phyloP scores from a whole-genome alignment of 2,888 invertebrate genomes.

The Acrobasis consociella region DNA sequence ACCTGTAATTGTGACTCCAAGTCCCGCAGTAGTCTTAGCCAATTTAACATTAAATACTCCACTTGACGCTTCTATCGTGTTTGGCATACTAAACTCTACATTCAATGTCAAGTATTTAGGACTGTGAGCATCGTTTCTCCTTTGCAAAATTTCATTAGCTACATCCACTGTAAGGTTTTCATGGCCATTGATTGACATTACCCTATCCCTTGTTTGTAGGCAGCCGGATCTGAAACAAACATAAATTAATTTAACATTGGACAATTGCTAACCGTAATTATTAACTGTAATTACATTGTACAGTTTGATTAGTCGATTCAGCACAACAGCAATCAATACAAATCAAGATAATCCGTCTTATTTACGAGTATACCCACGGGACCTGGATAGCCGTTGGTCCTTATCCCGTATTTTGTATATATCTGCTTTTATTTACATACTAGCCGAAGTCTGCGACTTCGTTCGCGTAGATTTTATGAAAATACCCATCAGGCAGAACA shows the following conservation, averaged over 20 bases:
- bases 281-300: slow-evolving; percentile 3
- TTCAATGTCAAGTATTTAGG: slow-evolving; percentile 88
- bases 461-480: too few species aligned
- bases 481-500: too few species aligned
- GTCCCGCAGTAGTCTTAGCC: slow-evolving; percentile 89
- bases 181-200: slow-evolving; percentile 92
- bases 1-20: slow-evolving; percentile 96
- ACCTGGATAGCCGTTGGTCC: too few species aligned
- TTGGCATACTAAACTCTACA: slow-evolving; percentile 95
- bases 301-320: background rate
- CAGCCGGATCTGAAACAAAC: slow-evolving; percentile 85
- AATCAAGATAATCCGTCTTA: too few species aligned
- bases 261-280: too few species aligned
- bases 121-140: slow-evolving; percentile 81
- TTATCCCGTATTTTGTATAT: too few species aligned
- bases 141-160: slow-evolving; percentile 82
- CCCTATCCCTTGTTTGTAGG: slow-evolving; percentile 90
- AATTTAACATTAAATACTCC: slow-evolving; percentile 96
- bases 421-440: too few species aligned
- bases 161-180: slow-evolving; percentile 85
- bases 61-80: slow-evolving; percentile 94
- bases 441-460: too few species aligned
- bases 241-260: slow-evolving; percentile 8
- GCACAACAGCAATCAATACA: too few species aligned
- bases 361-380: too few species aligned